These are phyloP conservation scores for Myrmecobius fasciatus DNA, from an alignment of 2,113 vertebrate species.

Conservation along the genomic window DNA sequence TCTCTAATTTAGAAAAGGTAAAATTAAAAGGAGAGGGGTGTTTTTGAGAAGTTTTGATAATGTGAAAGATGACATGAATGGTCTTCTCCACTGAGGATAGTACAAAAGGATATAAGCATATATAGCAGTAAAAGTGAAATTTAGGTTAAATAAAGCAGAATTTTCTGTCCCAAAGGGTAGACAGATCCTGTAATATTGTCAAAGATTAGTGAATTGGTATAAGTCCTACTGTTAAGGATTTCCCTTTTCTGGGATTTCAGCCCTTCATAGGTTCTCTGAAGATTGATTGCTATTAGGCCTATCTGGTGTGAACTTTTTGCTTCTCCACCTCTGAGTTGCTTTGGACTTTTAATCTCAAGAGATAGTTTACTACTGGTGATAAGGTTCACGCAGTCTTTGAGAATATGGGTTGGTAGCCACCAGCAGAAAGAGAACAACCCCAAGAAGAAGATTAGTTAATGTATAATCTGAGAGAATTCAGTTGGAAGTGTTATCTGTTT, in stretches of 20 bases:
- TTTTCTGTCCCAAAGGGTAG: conserved; percentile 17
- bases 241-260: not conserved
- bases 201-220: not conserved
- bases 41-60: not conserved
- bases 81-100: not conserved
- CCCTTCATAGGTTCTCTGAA: not conserved
- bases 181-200: not conserved
- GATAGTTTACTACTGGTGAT: conserved; percentile 12
- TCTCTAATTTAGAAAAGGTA: conserved; percentile 42
- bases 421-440: conserved; percentile 32
- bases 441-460: conserved; percentile 16
- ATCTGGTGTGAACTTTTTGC: not conserved
- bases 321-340: conserved; percentile 7
- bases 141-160: not conserved
- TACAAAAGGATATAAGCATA: conserved; percentile 9
- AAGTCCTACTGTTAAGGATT: not conserved
- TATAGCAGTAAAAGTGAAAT: conserved; percentile 24
- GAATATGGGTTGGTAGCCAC: conserved; percentile 25
- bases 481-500: conserved; percentile 9
- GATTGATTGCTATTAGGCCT: not conserved
- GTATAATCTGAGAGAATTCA: not conserved
- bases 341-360: conserved; percentile 32
- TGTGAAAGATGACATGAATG: not conserved
- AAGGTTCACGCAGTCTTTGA: conserved; percentile 30
- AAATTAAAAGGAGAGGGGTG: not conserved